Conservation (phyloP, 1,140 invertebrate genomes). For the Papilio aristodemus region DNA sequence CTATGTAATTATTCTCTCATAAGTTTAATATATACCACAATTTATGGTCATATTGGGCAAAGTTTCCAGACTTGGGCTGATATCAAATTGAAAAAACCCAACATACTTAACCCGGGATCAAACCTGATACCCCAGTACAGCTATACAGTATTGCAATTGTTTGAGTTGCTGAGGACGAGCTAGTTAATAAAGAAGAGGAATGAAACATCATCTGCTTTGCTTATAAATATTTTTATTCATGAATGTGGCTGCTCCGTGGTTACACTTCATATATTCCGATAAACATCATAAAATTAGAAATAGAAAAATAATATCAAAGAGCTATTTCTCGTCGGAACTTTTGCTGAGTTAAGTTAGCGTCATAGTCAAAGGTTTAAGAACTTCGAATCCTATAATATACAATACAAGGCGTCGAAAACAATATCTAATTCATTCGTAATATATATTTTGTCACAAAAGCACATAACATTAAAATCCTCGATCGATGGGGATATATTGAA, state of each 20-base stretch:
- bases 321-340: slow-evolving; percentile 73
- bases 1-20: too few relatives aligned
- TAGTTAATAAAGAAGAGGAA: slow-evolving; percentile 34
- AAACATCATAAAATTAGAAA: slow-evolving; percentile 78
- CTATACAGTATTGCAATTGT: too few relatives aligned
- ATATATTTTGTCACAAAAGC: slow-evolving; percentile 46
- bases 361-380: slow-evolving; percentile 50
- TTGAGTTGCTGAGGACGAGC: too few relatives aligned
- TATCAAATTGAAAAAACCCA: too few relatives aligned
- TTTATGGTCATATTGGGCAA: too few relatives aligned
- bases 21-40: too few relatives aligned
- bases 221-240: slow-evolving; percentile 79
- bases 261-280: slow-evolving; percentile 74
- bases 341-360: slow-evolving; percentile 62
- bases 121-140: too few relatives aligned
- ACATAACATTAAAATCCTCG: slow-evolving; percentile 44
- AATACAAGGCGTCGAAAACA: slow-evolving; percentile 43
- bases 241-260: slow-evolving; percentile 71
- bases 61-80: too few relatives aligned
- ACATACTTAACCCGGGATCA: too few relatives aligned
- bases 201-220: slow-evolving; percentile 64
- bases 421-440: slow-evolving; percentile 38
- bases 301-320: slow-evolving; percentile 81
- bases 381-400: slow-evolving; percentile 41
- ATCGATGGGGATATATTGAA: slow-evolving; percentile 43